Evolutionary conservation across 2,113 vertebrate genomes (phyloP).

Genomic region (Nicator chloris): DNA sequence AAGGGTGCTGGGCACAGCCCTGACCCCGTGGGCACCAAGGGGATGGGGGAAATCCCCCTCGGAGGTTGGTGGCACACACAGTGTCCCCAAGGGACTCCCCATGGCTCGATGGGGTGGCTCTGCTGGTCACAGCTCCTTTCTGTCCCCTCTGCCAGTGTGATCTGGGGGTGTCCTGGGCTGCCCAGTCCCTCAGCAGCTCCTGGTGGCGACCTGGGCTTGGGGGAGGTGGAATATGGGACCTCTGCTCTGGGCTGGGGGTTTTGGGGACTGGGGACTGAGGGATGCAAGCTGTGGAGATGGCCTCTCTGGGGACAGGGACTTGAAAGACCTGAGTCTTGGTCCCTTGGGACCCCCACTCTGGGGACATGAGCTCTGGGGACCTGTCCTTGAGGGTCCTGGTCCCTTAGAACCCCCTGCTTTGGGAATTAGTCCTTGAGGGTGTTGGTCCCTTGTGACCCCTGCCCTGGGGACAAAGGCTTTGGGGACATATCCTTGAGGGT

Average conservation of each 20-base stretch:
- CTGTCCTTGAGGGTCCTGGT: neutral
- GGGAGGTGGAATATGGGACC: neutral
- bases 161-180: neutral
- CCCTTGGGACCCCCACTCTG: neutral
- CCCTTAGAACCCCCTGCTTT: neutral
- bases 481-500: neutral
- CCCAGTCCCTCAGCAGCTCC: neutral
- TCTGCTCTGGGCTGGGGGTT: neutral
- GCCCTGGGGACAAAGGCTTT: no score
- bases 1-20: neutral
- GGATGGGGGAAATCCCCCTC: fast-evolving
- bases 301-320: neutral
- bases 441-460: fast-evolving
- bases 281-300: fast-evolving
- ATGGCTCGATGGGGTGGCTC: neutral
- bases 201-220: neutral
- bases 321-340: neutral
- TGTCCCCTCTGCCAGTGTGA: neutral
- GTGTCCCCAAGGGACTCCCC: neutral
- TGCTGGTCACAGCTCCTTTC: neutral
- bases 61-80: fast-evolving
- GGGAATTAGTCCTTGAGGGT: neutral
- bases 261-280: neutral
- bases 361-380: neutral
- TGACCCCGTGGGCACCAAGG: neutral